A percentile compares a stretch with the other conserved stretches of the same genome.
phyloP scores from a whole-genome alignment of 2,888 invertebrate species.

The Lasioglossum oenotherae region DNA sequence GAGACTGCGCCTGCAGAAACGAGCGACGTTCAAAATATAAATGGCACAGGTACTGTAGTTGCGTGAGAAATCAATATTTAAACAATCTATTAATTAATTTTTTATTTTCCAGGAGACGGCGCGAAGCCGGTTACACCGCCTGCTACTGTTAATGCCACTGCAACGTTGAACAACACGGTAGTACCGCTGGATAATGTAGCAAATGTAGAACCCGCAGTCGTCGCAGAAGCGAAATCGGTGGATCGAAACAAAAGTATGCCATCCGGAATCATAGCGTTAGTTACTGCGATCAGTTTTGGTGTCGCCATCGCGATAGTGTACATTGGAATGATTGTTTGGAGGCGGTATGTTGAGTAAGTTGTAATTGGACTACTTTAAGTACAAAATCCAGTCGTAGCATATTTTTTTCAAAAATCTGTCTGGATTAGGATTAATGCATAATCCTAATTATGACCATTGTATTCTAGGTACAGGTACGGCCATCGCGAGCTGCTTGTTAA shows the following conservation, averaged over 20 bases:
- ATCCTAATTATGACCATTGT: neutral
- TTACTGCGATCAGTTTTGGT: conserved; percentile 79
- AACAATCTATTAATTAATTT: neutral
- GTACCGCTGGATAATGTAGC: conserved; percentile 12
- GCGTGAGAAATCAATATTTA: neutral
- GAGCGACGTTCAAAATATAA: conserved; percentile 7
- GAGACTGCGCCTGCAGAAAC: neutral
- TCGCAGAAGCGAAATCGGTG: conserved; percentile 15
- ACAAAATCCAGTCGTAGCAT: neutral
- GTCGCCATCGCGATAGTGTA: conserved; percentile 82
- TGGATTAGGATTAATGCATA: too few relatives aligned
- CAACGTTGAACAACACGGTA: conserved; percentile 18
- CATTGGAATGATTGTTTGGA: conserved; percentile 83
- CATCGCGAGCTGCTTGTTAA: conserved; percentile 85
- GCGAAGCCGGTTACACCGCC: neutral
- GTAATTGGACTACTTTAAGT: neutral
- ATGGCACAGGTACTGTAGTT: conserved; percentile 13
- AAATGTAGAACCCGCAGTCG: neutral
- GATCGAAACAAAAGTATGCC: conserved; percentile 66
- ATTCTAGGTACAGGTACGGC: conserved; percentile 80
- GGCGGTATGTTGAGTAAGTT: conserved; percentile 84
- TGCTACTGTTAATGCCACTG: conserved; percentile 1
- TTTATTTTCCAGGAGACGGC: neutral
- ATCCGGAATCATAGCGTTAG: conserved; percentile 75
- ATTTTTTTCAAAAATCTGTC: neutral